These are phyloP conservation scores for Pygocentrus nattereri DNA, from an alignment of 2,797 vertebrate genomes.

Conservation along the genomic window DNA sequence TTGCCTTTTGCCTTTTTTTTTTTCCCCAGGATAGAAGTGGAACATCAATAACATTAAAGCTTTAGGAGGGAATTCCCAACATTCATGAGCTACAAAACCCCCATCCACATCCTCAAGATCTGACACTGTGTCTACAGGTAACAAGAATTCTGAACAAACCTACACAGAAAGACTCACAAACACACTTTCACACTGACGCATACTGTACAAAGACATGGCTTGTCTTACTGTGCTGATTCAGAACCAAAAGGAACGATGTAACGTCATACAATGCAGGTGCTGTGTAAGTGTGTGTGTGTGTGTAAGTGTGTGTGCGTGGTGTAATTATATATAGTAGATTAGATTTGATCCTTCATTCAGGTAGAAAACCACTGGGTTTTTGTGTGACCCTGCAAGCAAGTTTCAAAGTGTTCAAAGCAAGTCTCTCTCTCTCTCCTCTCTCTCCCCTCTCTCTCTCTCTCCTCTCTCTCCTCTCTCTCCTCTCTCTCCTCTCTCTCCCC, in stretches of 20 bases:
- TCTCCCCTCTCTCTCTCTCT: background rate
- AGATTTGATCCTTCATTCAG: constrained; percentile 17
- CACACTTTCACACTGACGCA: background rate
- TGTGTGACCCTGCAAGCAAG: constrained; percentile 40
- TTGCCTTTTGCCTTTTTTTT: background rate
- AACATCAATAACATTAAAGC: background rate
- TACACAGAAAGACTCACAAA: background rate
- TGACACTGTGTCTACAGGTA: constrained; percentile 18
- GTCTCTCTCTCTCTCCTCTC: background rate
- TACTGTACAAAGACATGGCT: constrained; percentile 17
- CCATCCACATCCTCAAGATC: constrained; percentile 12
- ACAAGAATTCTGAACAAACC: background rate
- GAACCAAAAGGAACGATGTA: background rate
- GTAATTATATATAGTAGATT: constrained; percentile 44
- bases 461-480: constrained; percentile 28
- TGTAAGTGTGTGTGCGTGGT: constrained; percentile 32
- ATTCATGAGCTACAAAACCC: constrained; percentile 32
- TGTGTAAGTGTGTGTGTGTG: constrained; percentile 20
- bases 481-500: too few species aligned
- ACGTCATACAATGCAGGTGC: background rate
- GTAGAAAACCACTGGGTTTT: constrained; percentile 47
- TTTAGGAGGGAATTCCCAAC: constrained; percentile 27
- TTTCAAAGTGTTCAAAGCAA: constrained; percentile 13
- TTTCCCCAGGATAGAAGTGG: background rate
- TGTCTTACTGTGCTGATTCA: constrained; percentile 23